Percentiles rank a stretch among this genome's conserved stretches.
Conservation (phyloP, 2,797 vertebrate species). For the Propithecus deckenii region DNA sequence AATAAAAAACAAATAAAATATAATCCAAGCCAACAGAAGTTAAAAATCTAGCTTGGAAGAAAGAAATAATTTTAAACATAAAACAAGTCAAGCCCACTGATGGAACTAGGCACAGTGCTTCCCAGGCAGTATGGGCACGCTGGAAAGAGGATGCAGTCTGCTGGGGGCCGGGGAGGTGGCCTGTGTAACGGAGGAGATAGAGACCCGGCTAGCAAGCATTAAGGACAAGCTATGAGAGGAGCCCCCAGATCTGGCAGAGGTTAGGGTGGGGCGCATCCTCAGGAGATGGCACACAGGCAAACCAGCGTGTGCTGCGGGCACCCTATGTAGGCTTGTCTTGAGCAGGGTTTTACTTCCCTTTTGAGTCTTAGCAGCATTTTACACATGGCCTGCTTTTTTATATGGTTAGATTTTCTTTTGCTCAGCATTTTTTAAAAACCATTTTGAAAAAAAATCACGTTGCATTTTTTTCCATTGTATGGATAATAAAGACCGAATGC, state of each 20-base stretch:
- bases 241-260: not conserved
- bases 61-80: not conserved
- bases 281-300: not conserved
- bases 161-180: not conserved
- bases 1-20: not conserved
- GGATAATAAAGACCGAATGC: not conserved
- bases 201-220: accelerated
- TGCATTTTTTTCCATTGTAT: not conserved
- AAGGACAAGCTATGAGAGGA: not conserved
- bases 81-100: not conserved
- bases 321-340: accelerated
- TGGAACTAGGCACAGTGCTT: accelerated
- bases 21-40: not conserved
- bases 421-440: not conserved
- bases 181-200: not conserved
- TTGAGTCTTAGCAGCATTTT: not conserved
- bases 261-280: accelerated
- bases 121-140: not conserved
- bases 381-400: not conserved
- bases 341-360: not conserved
- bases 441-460: not conserved
- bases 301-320: not conserved
- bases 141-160: not conserved
- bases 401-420: not conserved
- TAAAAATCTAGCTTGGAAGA: not conserved